phyloP scores from a whole-genome alignment of 2,113 vertebrate species.

The Thryonomys swinderianus region DNA sequence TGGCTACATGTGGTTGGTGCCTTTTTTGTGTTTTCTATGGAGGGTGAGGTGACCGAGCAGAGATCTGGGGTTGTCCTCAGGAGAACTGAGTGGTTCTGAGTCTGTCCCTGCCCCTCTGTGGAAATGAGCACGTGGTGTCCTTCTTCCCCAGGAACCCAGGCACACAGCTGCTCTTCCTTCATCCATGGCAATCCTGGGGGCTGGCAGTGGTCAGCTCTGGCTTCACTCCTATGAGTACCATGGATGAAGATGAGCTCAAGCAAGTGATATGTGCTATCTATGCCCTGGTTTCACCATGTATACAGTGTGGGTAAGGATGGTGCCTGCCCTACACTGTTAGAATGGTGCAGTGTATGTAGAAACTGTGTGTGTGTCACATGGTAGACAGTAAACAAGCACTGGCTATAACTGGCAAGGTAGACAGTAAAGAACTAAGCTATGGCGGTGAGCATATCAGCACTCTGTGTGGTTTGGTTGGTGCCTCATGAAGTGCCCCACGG shows the following conservation, averaged over 20 bases:
- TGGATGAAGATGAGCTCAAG: neutral
- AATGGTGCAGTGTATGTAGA: neutral
- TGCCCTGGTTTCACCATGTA: neutral
- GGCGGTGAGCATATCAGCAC: neutral
- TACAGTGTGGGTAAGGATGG: neutral
- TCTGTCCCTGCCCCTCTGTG: neutral
- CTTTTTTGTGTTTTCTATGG: conserved; percentile 42
- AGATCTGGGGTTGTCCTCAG: neutral
- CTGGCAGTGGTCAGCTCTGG: neutral
- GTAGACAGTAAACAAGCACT: neutral
- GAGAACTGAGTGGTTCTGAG: neutral
- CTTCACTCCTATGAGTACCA: neutral
- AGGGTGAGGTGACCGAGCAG: neutral
- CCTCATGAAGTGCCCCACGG: neutral
- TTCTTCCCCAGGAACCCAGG: neutral
- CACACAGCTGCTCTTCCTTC: neutral
- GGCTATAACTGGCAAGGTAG: neutral
- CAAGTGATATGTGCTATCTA: neutral
- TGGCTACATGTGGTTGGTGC: neutral
- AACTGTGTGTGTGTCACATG: neutral
- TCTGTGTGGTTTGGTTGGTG: neutral
- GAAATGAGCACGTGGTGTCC: neutral
- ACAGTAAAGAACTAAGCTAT: neutral
- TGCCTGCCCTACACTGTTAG: neutral
- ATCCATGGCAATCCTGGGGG: neutral